Percentiles rank a stretch among this genome's conserved stretches.
These are phyloP conservation scores for Philotrypesis tridentata DNA, from an alignment of 1,140 invertebrate genomes.

Conservation along the genomic window DNA sequence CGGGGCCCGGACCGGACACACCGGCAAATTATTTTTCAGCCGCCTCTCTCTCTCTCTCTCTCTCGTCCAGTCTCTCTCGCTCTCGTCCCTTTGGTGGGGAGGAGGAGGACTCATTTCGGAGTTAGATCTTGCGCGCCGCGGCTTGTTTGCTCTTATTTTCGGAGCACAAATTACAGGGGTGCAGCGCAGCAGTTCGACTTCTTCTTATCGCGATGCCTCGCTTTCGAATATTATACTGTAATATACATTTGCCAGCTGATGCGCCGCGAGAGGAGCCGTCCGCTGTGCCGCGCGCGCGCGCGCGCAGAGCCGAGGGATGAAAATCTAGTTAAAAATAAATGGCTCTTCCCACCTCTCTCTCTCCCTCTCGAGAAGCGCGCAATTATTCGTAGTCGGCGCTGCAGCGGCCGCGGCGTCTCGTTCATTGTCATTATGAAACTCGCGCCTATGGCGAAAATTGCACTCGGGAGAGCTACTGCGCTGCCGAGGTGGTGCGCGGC, in stretches of 20 bases:
- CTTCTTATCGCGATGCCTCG: slow-evolving; percentile 23
- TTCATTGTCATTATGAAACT: slow-evolving; percentile 7
- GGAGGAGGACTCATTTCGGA: slow-evolving; percentile 56
- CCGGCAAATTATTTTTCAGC: slow-evolving; percentile 37
- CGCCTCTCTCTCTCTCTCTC: slow-evolving; percentile 41
- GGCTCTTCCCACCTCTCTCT: background rate
- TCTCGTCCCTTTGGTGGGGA: slow-evolving; percentile 41
- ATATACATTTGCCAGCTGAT: slow-evolving; percentile 25
- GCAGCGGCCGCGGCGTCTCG: background rate
- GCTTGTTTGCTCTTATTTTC: slow-evolving; percentile 19
- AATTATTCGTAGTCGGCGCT: background rate
- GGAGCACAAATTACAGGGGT: slow-evolving; percentile 43
- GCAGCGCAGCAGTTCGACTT: background rate
- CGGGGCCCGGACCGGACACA: background rate
- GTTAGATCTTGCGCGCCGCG: slow-evolving; percentile 35
- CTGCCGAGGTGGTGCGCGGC: too few species aligned
- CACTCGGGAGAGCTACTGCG: background rate
- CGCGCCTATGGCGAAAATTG: slow-evolving; percentile 3
- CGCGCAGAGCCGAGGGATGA: slow-evolving; percentile 35
- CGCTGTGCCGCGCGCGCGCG: too few species aligned
- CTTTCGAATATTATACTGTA: slow-evolving; percentile 15
- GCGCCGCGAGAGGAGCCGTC: too few species aligned
- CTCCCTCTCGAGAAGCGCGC: too few species aligned
- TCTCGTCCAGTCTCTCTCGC: slow-evolving; percentile 30
- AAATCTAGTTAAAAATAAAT: slow-evolving; percentile 50